Evolutionary conservation across 2,113 vertebrate genomes (phyloP), one percentile per base, ranked within the genome.

Genomic region (Daphoenositta chrysoptera): DNA sequence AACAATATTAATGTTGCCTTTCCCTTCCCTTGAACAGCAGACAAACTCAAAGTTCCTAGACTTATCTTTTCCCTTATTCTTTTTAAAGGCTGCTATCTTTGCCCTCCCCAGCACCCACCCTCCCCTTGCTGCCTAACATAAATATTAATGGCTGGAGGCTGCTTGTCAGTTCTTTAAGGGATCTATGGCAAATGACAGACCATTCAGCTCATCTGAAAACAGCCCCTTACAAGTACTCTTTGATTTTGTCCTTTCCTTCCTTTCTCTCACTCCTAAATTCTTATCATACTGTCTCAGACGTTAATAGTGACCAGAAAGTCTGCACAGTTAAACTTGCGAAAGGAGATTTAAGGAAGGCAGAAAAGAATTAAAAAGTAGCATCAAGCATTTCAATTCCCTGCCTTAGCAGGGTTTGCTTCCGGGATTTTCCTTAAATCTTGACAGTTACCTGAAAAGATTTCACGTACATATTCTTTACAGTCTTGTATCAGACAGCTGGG

Each of bases 371-470:
- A 42, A 85, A 91, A 60, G 4, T 11, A 84, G n/a, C 50, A 78
- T 37, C 54, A 83, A 72, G 30, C 33, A 83, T 68, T 92, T 89
- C 4, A 22, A 45, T 66, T 45, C 16, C n/a, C 14, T 44, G 13
- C 10, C 18, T 58, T 9, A 72, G 22, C 47, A 71, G 42, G 27
- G 7, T 31, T 69, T 76, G 30, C 30, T 75, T 71, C 44, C 5
- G 5, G n/a, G 64, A 65, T 93, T 82, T 83, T 64, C 66, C 64
- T 87, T 75, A 58, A 50, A 35, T 79, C 56, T 72, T 85, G 48
- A 60, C 56, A 84, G 31, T 54, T 63, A 54, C 9, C 20, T 57
- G 30, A 77, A 57, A 58, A 63, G 61, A 66, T 23, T 33, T 27
- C 35, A 37, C 23, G 20, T 9, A 16, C 4, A 54, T 1, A 77